Evolutionary conservation across 1,140 invertebrate species (phyloP), one percentile per base, ranked within the genome.

Genomic region (Campoletis sonorensis): DNA sequence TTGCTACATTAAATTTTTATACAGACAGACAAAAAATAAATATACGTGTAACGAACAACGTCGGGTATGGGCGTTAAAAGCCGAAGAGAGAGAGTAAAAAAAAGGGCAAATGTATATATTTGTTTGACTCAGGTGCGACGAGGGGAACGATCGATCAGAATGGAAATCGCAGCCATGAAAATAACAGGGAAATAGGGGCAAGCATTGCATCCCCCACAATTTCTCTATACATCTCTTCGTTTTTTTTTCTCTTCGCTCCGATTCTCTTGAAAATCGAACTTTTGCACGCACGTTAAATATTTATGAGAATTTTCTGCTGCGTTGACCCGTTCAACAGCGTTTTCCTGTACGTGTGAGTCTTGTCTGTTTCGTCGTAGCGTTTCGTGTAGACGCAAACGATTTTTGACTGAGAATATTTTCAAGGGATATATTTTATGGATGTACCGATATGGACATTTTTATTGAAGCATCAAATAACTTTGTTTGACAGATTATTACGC

Each of bases 241-340:
- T 21, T 54, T 54, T 54, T 54, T 8, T 13, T 30, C 30, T 30
- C 30, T 49, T 18, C 70, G 37, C 37, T 72, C 21, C 70, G 40
- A 4, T 72, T 49, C 37, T 72, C 37, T 4, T 40, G 3, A 75
- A 67, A 71, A 72, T 81, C 51, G 73, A 51, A 21, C 1, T 33
- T 70, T 16, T 70, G 16, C 67, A 40, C 45, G 11, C 79, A 40
- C 64, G 73, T 85, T 86, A 82, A 84, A 86, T 86, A 86, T 86
- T 85, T 86, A 86, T 84, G 85, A 84, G 81, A 83, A 83, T 86
- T 86, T 83, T 83, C 81, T 58, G 67, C 49, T 77, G 67, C 30
- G 73, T 77, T 64, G 73, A 61, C 27, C 30, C 30, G 54, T 37
- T 77, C 45, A 33, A 4, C 1, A 40, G 10, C 7, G 23, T 70